Conservation (phyloP, 1,140 invertebrate genomes). For the Solen grandis region DNA sequence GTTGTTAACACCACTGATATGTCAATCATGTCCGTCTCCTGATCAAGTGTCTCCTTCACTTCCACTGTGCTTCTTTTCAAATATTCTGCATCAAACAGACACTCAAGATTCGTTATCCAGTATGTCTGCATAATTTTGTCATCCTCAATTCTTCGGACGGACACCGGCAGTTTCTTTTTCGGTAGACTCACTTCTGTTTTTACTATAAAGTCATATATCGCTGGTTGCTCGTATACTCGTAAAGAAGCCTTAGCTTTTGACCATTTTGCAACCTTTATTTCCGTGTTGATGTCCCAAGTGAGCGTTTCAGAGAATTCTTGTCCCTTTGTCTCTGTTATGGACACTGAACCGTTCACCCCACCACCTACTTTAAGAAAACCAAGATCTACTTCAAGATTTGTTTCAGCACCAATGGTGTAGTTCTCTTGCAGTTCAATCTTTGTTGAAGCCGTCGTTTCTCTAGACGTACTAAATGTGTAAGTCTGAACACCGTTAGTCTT, state of each 20-base stretch:
- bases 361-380: constrained; percentile 40
- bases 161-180: constrained; percentile 3
- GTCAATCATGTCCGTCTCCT: neutral
- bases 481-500: constrained; percentile 16
- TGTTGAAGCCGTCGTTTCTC: constrained; percentile 30
- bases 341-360: constrained; percentile 9
- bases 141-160: constrained; percentile 29
- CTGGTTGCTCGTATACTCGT: constrained; percentile 29
- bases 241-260: constrained; percentile 34
- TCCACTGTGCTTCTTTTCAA: constrained; percentile 3
- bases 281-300: constrained; percentile 49
- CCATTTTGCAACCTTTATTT: constrained; percentile 32
- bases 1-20: constrained; percentile 22
- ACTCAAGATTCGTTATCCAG: constrained; percentile 19
- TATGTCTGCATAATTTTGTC: constrained; percentile 19
- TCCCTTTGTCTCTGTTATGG: constrained; percentile 45
- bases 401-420: constrained; percentile 47
- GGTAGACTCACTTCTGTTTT: constrained; percentile 38
- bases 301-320: constrained; percentile 33
- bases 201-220: constrained; percentile 25
- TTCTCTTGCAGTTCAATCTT: constrained; percentile 53
- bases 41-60: neutral
- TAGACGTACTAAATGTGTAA: constrained; percentile 36
- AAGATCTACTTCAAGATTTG: constrained; percentile 43
- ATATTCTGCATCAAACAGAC: constrained; percentile 28